Percentiles rank a stretch among this genome's conserved stretches.
phyloP scores from a whole-genome alignment of 2,888 invertebrate genomes.

The Notodonta ziczac region DNA sequence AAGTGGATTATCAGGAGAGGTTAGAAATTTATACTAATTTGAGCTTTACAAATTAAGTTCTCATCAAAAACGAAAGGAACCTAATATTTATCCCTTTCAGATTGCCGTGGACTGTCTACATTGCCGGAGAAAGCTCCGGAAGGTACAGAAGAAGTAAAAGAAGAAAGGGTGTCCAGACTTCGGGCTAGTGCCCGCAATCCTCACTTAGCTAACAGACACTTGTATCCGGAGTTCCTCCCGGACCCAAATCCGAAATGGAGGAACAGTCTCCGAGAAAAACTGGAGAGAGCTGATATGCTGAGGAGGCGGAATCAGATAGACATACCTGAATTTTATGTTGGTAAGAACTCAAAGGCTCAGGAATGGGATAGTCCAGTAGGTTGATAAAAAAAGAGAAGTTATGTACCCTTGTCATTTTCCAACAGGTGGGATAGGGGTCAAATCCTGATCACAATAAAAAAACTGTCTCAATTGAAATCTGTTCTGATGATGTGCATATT shows the following conservation, averaged over 20 bases:
- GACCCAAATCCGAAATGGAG: constrained; percentile 91
- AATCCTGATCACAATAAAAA: too few relatives aligned
- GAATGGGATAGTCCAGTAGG: neutral
- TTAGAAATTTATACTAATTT: constrained; percentile 44
- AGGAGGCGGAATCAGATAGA: constrained; percentile 91
- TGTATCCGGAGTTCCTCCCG: constrained; percentile 97
- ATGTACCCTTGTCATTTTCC: too few relatives aligned
- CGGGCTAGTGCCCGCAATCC: constrained; percentile 51
- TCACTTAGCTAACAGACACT: constrained; percentile 85
- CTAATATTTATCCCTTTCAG: constrained; percentile 45
- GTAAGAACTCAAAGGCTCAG: constrained; percentile 74
- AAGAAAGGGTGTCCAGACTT: constrained; percentile 42
- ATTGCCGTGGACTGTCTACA: constrained; percentile 61
- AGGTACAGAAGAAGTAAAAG: constrained; percentile 24
- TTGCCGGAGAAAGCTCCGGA: constrained; percentile 58
- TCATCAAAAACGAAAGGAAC: neutral
- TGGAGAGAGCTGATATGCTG: constrained; percentile 97
- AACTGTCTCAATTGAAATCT: too few relatives aligned
- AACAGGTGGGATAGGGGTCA: too few relatives aligned
- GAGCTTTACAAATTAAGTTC: neutral
- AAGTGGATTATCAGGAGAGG: constrained; percentile 75
- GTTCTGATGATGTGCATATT: too few relatives aligned
- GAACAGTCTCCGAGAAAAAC: constrained; percentile 92
- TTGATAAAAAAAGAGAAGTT: neutral
- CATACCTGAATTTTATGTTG: constrained; percentile 99